Evolutionary conservation across 2,113 vertebrate species (phyloP).

Genomic region (Clarias magur): DNA sequence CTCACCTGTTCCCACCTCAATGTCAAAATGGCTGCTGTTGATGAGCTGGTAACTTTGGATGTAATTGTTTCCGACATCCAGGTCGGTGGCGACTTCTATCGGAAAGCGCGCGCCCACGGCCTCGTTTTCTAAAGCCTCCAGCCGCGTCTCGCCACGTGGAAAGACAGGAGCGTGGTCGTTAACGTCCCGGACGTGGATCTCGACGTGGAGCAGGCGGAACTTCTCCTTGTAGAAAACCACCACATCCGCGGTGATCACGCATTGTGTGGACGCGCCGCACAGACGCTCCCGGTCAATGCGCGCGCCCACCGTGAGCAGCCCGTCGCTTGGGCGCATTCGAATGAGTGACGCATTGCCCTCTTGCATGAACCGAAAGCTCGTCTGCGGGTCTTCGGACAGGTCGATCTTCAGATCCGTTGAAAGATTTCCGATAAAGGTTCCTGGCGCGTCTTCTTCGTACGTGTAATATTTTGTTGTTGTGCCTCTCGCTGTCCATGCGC

Average conservation of each 20-base stretch:
- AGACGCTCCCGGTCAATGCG: conserved; percentile 73
- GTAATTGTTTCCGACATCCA: conserved; percentile 74
- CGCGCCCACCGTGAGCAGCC: conserved; percentile 70
- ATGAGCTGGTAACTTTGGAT: conserved; percentile 74
- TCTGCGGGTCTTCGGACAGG: conserved; percentile 58
- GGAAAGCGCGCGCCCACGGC: conserved; percentile 67
- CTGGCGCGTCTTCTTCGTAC: conserved; percentile 66
- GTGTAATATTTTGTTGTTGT: conserved; percentile 70
- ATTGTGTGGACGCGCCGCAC: conserved; percentile 68
- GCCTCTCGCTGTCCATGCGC: conserved; percentile 41
- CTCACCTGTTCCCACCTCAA: conserved; percentile 66
- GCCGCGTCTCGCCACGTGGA: conserved; percentile 56
- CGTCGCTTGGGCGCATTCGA: conserved; percentile 69
- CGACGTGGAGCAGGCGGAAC: conserved; percentile 77
- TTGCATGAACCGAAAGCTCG: conserved; percentile 71
- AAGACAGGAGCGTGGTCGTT: conserved; percentile 74
- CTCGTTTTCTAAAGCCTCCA: conserved; percentile 71
- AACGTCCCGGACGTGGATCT: conserved; percentile 73
- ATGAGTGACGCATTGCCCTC: conserved; percentile 69
- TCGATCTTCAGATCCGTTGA: conserved; percentile 66
- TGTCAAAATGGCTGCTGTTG: conserved; percentile 62
- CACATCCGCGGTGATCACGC: conserved; percentile 71
- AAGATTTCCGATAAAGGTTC: conserved; percentile 68
- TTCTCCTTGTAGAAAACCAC: conserved; percentile 73
- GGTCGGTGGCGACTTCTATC: conserved; percentile 66